Conservation (phyloP, 2,113 vertebrate genomes). For the Passer domesticus region DNA sequence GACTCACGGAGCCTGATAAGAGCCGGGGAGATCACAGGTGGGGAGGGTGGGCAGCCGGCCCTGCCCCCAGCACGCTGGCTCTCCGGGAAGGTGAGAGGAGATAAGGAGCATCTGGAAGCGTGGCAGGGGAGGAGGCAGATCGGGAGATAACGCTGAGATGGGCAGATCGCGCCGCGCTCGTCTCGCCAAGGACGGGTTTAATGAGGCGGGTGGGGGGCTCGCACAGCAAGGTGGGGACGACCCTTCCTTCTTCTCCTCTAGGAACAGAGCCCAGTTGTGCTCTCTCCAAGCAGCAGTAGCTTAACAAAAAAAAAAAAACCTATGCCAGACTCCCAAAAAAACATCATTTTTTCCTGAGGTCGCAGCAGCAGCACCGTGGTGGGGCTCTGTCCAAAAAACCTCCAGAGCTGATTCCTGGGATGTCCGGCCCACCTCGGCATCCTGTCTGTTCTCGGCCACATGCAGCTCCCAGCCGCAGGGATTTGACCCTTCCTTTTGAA, state of each 20-base stretch:
- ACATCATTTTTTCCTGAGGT: fast-evolving
- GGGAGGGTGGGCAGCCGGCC: background rate
- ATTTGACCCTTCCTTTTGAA: background rate
- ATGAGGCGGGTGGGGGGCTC: background rate
- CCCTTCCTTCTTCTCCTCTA: background rate
- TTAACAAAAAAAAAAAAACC: background rate
- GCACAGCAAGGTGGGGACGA: background rate
- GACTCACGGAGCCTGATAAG: background rate
- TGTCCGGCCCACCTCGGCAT: fast-evolving
- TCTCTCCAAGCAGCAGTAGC: background rate
- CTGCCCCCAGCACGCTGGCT: background rate
- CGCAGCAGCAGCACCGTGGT: fast-evolving
- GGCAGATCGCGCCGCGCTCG: background rate
- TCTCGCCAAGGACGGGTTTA: background rate
- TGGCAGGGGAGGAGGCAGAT: background rate
- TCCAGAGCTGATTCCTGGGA: background rate
- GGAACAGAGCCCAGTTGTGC: fast-evolving
- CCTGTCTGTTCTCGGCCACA: background rate
- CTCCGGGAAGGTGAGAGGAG: constrained; percentile 23
- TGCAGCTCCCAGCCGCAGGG: background rate
- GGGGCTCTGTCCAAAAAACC: background rate
- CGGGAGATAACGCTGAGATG: background rate
- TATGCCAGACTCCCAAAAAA: fast-evolving
- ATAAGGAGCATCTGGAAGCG: constrained; percentile 11
- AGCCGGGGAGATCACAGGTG: background rate